These are phyloP conservation scores for Zenarchopterus dispar DNA, from an alignment of 2,797 vertebrate genomes.

Conservation along the genomic window DNA sequence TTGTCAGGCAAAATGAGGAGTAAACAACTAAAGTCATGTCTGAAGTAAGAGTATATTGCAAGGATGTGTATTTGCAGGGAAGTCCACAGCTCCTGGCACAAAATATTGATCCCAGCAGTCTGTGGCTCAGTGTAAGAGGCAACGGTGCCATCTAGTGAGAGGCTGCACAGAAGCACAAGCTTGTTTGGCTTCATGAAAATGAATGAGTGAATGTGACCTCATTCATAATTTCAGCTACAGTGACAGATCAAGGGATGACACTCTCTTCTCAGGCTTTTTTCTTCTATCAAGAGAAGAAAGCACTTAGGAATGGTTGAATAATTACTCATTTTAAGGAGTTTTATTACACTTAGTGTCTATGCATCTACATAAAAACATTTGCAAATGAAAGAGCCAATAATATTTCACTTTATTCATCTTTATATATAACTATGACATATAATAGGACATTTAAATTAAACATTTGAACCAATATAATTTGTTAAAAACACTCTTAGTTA, in stretches of 20 bases:
- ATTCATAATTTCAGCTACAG: too few species aligned
- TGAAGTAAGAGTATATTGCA: too few species aligned
- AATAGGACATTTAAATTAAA: conserved; percentile 29
- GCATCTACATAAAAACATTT: background rate
- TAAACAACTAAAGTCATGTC: too few species aligned
- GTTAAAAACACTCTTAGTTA: background rate
- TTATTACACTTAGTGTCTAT: too few species aligned
- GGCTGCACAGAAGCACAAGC: conserved; percentile 1
- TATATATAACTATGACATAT: conserved; percentile 46
- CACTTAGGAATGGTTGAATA: too few species aligned
- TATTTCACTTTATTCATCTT: conserved; percentile 57
- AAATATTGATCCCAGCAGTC: conserved; percentile 9
- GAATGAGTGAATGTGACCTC: too few species aligned
- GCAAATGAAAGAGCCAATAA: conserved; percentile 3
- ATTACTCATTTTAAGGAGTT: too few species aligned
- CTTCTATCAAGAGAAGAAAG: too few species aligned
- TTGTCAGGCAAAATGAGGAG: too few species aligned
- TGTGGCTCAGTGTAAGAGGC: background rate
- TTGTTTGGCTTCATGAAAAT: background rate
- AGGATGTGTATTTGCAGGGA: conserved; percentile 24
- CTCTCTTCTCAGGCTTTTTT: too few species aligned
- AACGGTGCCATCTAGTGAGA: conserved; percentile 43
- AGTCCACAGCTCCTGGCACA: conserved; percentile 31
- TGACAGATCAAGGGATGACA: too few species aligned
- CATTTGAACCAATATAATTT: background rate